Conservation (phyloP, 2,797 vertebrate genomes). For the Gymnodraco acuticeps region DNA sequence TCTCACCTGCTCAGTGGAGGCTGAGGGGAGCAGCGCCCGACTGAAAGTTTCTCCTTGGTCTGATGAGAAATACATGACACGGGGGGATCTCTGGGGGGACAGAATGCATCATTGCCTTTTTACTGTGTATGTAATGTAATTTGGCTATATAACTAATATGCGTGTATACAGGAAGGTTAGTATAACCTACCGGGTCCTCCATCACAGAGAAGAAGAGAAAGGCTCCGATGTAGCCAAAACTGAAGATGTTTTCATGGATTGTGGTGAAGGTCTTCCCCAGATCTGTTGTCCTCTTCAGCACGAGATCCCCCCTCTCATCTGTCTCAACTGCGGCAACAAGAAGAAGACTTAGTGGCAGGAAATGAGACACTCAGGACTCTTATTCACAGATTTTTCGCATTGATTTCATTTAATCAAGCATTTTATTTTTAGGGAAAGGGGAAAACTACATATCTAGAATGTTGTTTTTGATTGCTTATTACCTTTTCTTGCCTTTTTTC, state of each 20-base stretch:
- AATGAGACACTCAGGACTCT: neutral
- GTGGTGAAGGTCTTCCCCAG: constrained; percentile 82
- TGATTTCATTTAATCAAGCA: neutral
- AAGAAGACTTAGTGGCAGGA: neutral
- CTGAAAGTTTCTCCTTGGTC: constrained; percentile 85
- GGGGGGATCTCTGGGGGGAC: constrained; percentile 79
- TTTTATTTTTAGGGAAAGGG: neutral
- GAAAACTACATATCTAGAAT: neutral
- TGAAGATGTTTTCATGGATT: constrained; percentile 84
- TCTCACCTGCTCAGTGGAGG: constrained; percentile 86
- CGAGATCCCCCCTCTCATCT: constrained; percentile 80
- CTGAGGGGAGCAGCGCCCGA: constrained; percentile 84
- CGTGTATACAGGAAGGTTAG: neutral
- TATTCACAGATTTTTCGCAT: neutral
- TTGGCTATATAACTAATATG: neutral
- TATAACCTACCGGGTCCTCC: constrained; percentile 78
- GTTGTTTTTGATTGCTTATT: too few relatives aligned
- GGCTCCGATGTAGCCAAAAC: constrained; percentile 86
- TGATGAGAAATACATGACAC: constrained; percentile 87
- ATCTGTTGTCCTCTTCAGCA: constrained; percentile 83
- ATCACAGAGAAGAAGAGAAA: constrained; percentile 89
- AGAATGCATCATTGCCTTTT: neutral
- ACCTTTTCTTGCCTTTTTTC: neutral
- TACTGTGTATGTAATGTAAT: neutral
- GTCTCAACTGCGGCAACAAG: constrained; percentile 73